Conservation (phyloP, 2,888 invertebrate genomes). For the Melinaea marsaeus region DNA sequence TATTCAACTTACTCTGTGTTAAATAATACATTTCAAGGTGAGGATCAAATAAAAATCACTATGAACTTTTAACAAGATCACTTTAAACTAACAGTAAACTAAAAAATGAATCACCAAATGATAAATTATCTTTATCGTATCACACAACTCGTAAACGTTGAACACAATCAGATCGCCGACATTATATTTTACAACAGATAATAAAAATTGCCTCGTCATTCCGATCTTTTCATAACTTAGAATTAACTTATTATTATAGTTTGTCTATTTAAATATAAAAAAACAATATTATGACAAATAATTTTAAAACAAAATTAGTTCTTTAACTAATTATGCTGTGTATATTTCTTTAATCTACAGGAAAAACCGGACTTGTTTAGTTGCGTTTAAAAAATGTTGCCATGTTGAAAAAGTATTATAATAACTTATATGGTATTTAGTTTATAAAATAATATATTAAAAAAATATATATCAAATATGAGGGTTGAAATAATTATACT, state of each 20-base stretch:
- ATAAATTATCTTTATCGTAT: conserved; percentile 16
- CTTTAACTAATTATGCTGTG: neutral
- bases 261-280: conserved; percentile 1
- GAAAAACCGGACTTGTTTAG: neutral
- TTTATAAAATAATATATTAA: neutral
- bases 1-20: conserved; percentile 8
- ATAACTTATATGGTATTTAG: neutral
- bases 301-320: neutral
- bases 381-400: neutral
- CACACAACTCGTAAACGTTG: conserved; percentile 18
- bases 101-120: conserved; percentile 3
- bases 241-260: neutral
- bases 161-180: conserved; percentile 20
- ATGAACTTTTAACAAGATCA: neutral
- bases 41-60: neutral
- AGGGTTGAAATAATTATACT: too few species aligned
- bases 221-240: neutral
- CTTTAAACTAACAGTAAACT: neutral
- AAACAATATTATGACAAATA: neutral
- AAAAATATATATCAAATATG: too few species aligned
- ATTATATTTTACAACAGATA: conserved; percentile 23
- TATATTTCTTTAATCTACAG: neutral
- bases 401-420: neutral
- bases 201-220: conserved; percentile 17
- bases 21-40: conserved; percentile 12